Conservation (phyloP, 2,797 vertebrate species). For the Ctenopoma kingsleyae region DNA sequence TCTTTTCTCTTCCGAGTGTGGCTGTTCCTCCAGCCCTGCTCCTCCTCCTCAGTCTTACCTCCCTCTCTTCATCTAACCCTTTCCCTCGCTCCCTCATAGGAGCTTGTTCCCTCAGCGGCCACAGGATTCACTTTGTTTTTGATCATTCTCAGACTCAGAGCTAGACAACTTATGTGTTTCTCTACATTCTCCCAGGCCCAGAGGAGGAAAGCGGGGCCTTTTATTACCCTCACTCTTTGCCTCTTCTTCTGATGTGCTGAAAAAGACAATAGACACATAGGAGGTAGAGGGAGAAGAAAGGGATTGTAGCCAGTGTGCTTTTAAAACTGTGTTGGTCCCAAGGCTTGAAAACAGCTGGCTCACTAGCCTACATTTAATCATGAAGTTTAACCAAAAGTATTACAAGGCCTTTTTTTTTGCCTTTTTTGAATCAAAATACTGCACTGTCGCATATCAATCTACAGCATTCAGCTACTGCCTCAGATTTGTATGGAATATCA, state of each 20-base stretch:
- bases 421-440: constrained; percentile 25
- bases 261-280: constrained; percentile 75
- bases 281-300: constrained; percentile 64
- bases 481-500: constrained; percentile 12
- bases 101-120: constrained; percentile 72
- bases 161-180: constrained; percentile 79
- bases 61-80: not conserved
- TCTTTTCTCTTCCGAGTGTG: constrained; percentile 42
- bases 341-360: constrained; percentile 47
- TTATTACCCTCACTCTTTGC: constrained; percentile 74
- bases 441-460: constrained; percentile 26
- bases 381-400: constrained; percentile 47
- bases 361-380: constrained; percentile 43
- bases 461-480: constrained; percentile 17
- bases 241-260: constrained; percentile 76
- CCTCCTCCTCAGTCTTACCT: constrained; percentile 17
- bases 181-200: constrained; percentile 74
- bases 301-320: constrained; percentile 58
- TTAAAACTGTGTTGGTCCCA: constrained; percentile 61
- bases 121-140: constrained; percentile 81
- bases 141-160: constrained; percentile 79
- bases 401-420: constrained; percentile 26
- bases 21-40: constrained; percentile 38
- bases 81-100: constrained; percentile 48
- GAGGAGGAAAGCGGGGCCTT: constrained; percentile 72